These are phyloP conservation scores for Crotalus horridus DNA, from an alignment of 2,113 vertebrate genomes.

Conservation along the genomic window DNA sequence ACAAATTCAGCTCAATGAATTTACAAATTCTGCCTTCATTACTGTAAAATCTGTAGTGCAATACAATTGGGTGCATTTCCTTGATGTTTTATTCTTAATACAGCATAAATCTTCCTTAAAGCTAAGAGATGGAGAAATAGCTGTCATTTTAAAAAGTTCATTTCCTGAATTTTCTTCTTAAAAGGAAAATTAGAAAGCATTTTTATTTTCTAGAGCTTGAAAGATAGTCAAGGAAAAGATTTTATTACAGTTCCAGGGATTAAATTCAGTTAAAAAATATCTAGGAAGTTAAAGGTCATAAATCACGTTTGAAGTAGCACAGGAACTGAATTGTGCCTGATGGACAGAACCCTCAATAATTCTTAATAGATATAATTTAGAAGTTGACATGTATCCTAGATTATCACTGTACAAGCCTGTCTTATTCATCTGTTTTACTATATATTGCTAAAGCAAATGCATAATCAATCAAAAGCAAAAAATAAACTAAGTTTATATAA, in stretches of 20 bases:
- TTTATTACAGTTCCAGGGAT: background rate
- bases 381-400: accelerated
- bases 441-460: background rate
- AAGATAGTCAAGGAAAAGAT: background rate
- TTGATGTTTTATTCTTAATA: slow-evolving; percentile 64
- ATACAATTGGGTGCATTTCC: slow-evolving; percentile 32
- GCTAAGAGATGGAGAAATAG: slow-evolving; percentile 10
- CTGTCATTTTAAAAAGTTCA: slow-evolving; percentile 22
- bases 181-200: slow-evolving; percentile 20
- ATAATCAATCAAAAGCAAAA: background rate
- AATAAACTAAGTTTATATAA: slow-evolving; percentile 13
- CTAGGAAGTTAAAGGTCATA: background rate
- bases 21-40: slow-evolving; percentile 18
- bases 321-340: background rate
- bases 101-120: slow-evolving; percentile 54
- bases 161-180: slow-evolving; percentile 12
- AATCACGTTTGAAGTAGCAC: background rate
- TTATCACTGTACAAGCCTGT: slow-evolving; percentile 15
- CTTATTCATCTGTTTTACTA: slow-evolving; percentile 46
- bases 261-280: background rate
- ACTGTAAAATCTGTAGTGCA: slow-evolving; percentile 46
- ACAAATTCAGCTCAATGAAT: slow-evolving; percentile 35
- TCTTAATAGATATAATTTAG: background rate
- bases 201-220: background rate
- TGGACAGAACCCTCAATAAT: background rate